phyloP scores from a whole-genome alignment of 1,140 invertebrate species.

The Lordiphosa mommai region DNA sequence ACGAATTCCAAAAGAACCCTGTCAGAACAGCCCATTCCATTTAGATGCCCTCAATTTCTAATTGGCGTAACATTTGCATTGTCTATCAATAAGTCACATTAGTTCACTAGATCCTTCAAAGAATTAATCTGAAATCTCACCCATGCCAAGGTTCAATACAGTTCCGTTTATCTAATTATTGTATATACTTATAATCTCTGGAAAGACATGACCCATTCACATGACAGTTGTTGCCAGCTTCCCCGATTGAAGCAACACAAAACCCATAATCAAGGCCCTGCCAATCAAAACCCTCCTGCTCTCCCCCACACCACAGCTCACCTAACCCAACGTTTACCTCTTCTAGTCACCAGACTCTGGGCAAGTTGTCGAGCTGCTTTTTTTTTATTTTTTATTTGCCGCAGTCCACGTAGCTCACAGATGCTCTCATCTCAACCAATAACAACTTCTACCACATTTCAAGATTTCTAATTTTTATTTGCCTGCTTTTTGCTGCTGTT shows the following conservation, averaged over 20 bases:
- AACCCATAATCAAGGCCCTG: conserved; percentile 31
- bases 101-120: no score
- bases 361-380: conserved; percentile 16
- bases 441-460: conserved; percentile 45
- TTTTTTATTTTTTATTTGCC: conserved; percentile 5
- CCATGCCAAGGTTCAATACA: no score
- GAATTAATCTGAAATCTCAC: no score
- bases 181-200: no score
- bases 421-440: conserved; percentile 24
- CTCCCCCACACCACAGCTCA: no score
- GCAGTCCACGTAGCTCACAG: conserved; percentile 37
- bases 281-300: not conserved
- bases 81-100: no score
- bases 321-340: no score
- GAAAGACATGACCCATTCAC: conserved; percentile 26
- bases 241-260: conserved; percentile 1
- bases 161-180: no score
- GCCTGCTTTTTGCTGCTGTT: conserved; percentile 14
- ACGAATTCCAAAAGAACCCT: no score
- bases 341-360: conserved; percentile 2
- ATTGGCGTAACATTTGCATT: no score
- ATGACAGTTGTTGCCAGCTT: conserved; percentile 5
- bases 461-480: conserved; percentile 70
- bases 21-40: no score
- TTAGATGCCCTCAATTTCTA: no score